A percentile compares a stretch with the other conserved stretches of the same genome.
Conservation (phyloP, 2,113 vertebrate genomes). For the Larimichthys polyactis region DNA sequence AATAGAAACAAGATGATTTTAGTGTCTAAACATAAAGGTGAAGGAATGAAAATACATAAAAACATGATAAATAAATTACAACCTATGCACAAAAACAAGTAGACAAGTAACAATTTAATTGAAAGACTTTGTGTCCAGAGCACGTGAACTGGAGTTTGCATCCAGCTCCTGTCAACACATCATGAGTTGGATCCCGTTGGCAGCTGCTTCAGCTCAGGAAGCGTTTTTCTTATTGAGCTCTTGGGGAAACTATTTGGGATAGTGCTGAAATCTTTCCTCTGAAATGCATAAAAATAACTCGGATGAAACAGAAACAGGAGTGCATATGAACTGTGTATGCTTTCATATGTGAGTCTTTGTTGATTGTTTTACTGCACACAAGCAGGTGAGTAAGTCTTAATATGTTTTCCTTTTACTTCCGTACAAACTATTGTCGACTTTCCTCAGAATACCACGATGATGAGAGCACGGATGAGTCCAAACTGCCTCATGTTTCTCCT, state of each 20-base stretch:
- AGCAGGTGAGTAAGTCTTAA: background rate
- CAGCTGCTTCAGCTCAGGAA: constrained; percentile 65
- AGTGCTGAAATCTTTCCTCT: constrained; percentile 50
- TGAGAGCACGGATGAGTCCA: constrained; percentile 48
- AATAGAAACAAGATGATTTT: background rate
- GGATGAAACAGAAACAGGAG: background rate
- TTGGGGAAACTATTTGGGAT: constrained; percentile 36
- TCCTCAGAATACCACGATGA: constrained; percentile 14
- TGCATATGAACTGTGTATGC: background rate
- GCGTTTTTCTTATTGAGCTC: constrained; percentile 30
- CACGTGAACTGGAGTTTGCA: constrained; percentile 6
- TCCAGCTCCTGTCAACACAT: constrained; percentile 42
- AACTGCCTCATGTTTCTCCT: constrained; percentile 48
- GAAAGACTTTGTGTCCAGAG: background rate
- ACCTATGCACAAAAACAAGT: no score
- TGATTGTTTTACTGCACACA: background rate
- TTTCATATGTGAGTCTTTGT: background rate
- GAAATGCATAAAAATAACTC: constrained; percentile 45
- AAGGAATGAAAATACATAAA: background rate
- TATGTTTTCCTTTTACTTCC: background rate
- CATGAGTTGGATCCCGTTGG: constrained; percentile 22
- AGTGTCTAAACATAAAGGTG: background rate
- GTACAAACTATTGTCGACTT: background rate
- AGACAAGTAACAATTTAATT: no score
- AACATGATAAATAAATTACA: no score